Percentiles rank a stretch among this genome's conserved stretches.
phyloP scores from a whole-genome alignment of 2,113 vertebrate genomes.

The Stigmatopora nigra region DNA sequence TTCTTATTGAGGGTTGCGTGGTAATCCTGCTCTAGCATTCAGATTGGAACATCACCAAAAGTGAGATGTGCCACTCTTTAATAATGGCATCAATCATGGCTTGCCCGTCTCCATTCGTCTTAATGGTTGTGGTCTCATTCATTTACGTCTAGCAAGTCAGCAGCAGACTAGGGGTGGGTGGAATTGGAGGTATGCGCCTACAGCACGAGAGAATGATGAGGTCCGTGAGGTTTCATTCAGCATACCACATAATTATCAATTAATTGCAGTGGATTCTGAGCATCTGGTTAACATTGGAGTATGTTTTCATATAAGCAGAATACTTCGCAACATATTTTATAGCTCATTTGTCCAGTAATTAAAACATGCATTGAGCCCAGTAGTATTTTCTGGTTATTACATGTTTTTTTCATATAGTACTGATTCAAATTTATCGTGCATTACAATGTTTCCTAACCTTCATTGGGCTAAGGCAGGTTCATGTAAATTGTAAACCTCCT shows the following conservation, averaged over 20 bases:
- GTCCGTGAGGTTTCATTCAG: slow-evolving; percentile 36
- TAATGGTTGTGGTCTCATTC: slow-evolving; percentile 60
- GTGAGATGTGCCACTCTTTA: slow-evolving; percentile 62
- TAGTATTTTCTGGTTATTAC: neutral
- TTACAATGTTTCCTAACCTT: no score
- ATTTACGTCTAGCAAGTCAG: slow-evolving; percentile 64
- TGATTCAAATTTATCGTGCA: neutral
- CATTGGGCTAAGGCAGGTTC: no score
- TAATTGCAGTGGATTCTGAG: slow-evolving; percentile 54
- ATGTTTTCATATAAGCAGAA: slow-evolving; percentile 47
- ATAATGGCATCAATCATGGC: slow-evolving; percentile 70
- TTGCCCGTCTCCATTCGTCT: slow-evolving; percentile 52
- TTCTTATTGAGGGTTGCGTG: neutral
- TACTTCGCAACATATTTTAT: slow-evolving; percentile 26
- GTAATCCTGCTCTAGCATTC: slow-evolving; percentile 24
- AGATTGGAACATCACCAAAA: slow-evolving; percentile 59
- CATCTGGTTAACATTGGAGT: slow-evolving; percentile 59
- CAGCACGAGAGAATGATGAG: slow-evolving; percentile 48
- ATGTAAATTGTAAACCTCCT: no score
- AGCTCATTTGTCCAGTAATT: slow-evolving; percentile 12
- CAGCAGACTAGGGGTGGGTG: slow-evolving; percentile 2
- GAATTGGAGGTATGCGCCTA: slow-evolving; percentile 31
- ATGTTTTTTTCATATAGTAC: neutral
- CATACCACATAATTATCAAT: slow-evolving; percentile 42
- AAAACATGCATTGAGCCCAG: slow-evolving; percentile 5